Percentiles rank a stretch among this genome's conserved stretches.
These are phyloP conservation scores for Amiota communis DNA, from an alignment of 2,888 invertebrate species.

Conservation along the genomic window DNA sequence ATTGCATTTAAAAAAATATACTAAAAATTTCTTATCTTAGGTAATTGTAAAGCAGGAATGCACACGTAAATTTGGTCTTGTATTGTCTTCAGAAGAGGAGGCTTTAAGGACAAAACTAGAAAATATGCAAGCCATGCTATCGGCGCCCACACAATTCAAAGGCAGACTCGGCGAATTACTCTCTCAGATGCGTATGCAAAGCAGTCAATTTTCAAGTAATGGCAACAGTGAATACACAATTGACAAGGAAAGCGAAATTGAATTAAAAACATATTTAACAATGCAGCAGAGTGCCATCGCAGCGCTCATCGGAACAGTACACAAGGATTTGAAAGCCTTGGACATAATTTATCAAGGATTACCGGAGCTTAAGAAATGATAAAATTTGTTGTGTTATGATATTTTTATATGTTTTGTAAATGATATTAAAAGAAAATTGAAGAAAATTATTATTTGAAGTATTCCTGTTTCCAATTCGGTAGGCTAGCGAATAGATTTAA, in stretches of 20 bases:
- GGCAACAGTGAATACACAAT: conserved; percentile 84
- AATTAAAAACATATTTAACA: conserved; percentile 84
- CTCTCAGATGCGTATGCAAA: conserved; percentile 87
- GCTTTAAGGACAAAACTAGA: conserved; percentile 89
- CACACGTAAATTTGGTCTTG: conserved; percentile 88
- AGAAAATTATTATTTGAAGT: conserved; percentile 42
- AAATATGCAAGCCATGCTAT: conserved; percentile 88
- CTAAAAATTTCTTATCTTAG: conserved; percentile 74
- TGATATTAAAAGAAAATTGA: conserved; percentile 48
- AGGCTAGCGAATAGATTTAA: too few species aligned
- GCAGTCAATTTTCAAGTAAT: conserved; percentile 77
- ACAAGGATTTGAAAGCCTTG: conserved; percentile 84
- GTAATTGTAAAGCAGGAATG: conserved; percentile 91
- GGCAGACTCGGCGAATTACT: conserved; percentile 92
- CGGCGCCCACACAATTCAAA: conserved; percentile 94
- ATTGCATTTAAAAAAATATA: neutral
- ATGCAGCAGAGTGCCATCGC: conserved; percentile 93
- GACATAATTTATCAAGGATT: conserved; percentile 86
- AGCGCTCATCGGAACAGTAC: conserved; percentile 87
- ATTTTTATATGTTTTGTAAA: neutral
- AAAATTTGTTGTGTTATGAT: conserved; percentile 9
- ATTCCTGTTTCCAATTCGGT: too few species aligned
- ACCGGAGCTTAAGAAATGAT: conserved; percentile 75
- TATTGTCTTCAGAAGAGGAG: conserved; percentile 92
- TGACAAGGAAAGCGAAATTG: conserved; percentile 82